phyloP scores from a whole-genome alignment of 1,140 invertebrate genomes.

The Notospermus geniculatus region DNA sequence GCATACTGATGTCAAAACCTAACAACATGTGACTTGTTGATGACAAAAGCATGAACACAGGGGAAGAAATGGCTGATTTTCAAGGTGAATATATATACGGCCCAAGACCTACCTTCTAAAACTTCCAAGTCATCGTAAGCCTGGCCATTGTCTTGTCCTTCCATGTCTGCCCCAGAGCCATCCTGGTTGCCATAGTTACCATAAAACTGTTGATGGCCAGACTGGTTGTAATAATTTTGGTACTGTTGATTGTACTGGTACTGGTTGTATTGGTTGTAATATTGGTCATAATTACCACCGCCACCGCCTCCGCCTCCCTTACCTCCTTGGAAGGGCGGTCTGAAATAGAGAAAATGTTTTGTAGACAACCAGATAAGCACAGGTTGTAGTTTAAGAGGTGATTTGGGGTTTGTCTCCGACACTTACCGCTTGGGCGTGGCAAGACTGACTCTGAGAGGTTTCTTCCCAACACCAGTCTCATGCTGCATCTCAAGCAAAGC shows the following conservation, averaged over 20 bases:
- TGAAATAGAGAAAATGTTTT: not conserved
- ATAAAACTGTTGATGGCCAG: not conserved
- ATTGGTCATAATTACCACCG: slow-evolving; percentile 1
- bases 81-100: too few relatives aligned
- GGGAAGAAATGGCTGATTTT: too few relatives aligned
- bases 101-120: slow-evolving; percentile 38
- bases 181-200: slow-evolving; percentile 2
- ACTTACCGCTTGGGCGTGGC: slow-evolving; percentile 82
- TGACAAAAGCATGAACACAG: too few relatives aligned
- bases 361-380: too few relatives aligned
- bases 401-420: too few relatives aligned
- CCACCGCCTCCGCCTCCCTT: not conserved
- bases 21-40: too few relatives aligned
- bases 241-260: slow-evolving; percentile 14
- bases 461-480: slow-evolving; percentile 63
- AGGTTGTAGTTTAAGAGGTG: too few relatives aligned
- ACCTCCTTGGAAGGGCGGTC: not conserved
- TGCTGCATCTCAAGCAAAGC: slow-evolving; percentile 71
- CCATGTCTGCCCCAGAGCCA: not conserved
- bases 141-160: slow-evolving; percentile 12
- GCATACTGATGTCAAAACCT: too few relatives aligned
- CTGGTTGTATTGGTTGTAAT: slow-evolving; percentile 15
- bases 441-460: slow-evolving; percentile 85
- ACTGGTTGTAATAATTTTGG: slow-evolving; percentile 7
- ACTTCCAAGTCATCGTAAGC: slow-evolving; percentile 35